phyloP scores from a whole-genome alignment of 2,888 invertebrate species.

The Melangyna quadrimaculata region DNA sequence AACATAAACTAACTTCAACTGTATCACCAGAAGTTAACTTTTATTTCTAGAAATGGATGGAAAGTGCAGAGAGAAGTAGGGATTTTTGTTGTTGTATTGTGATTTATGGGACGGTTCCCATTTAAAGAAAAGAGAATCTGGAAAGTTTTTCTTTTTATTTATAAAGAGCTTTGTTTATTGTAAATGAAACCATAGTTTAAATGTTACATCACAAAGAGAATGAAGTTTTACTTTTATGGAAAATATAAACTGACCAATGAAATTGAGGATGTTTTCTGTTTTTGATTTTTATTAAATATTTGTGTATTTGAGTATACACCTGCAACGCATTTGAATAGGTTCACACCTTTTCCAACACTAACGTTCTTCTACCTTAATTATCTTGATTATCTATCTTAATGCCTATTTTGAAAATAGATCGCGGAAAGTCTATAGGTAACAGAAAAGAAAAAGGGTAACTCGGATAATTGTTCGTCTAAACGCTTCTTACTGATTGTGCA shows the following conservation, averaged over 20 bases:
- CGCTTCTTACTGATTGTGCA: too few species aligned
- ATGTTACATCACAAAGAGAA: neutral
- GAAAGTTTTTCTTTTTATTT: conserved; percentile 19
- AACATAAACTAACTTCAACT: neutral
- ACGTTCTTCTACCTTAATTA: too few species aligned
- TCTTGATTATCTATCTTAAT: too few species aligned
- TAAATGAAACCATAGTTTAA: neutral
- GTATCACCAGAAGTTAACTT: conserved; percentile 18
- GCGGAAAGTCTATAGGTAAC: too few species aligned
- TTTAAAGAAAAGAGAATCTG: conserved; percentile 35
- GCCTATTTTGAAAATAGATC: too few species aligned
- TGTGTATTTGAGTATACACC: too few species aligned
- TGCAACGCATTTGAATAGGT: too few species aligned
- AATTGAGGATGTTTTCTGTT: neutral
- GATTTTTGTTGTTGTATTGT: neutral
- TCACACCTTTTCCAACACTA: too few species aligned
- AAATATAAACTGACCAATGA: too few species aligned
- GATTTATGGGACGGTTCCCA: conserved; percentile 46
- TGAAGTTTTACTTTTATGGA: neutral
- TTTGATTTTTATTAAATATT: neutral
- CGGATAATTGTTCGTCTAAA: too few species aligned
- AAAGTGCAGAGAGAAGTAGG: neutral
- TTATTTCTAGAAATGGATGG: conserved; percentile 24
- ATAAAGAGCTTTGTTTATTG: neutral
- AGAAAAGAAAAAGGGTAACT: too few species aligned